Percentiles rank a stretch among this genome's conserved stretches.
Evolutionary conservation across 2,113 vertebrate genomes (phyloP).

Genomic region (Rhodinocichla rosea): DNA sequence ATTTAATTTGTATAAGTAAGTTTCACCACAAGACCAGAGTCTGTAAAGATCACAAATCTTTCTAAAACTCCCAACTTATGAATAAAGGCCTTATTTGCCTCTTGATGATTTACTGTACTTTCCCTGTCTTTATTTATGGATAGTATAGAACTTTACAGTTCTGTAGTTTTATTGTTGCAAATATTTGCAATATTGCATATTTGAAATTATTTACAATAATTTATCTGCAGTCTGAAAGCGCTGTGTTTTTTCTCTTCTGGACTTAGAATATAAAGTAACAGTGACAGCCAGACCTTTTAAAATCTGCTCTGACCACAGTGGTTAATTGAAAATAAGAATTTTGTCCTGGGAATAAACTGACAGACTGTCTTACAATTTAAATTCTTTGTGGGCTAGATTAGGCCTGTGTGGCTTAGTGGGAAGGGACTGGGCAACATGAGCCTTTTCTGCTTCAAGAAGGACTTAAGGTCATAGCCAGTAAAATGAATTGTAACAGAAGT

Average conservation of each 20-base stretch:
- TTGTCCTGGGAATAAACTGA: neutral
- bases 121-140: neutral
- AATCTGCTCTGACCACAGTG: neutral
- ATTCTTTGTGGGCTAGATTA: neutral
- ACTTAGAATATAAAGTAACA: neutral
- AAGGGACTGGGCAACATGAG: neutral
- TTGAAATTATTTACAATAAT: neutral
- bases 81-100: neutral
- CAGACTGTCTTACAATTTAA: neutral
- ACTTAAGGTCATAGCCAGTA: neutral
- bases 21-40: neutral
- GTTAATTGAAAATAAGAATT: neutral
- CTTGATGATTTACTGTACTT: neutral
- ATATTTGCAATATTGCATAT: neutral
- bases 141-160: neutral
- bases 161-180: neutral
- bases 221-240: neutral
- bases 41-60: neutral
- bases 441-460: neutral
- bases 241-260: neutral
- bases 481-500: neutral
- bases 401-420: neutral
- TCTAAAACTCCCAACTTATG: neutral
- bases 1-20: constrained; percentile 41
- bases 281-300: neutral